Conservation (phyloP, 1,140 invertebrate species). For the Plodia interpunctella region DNA sequence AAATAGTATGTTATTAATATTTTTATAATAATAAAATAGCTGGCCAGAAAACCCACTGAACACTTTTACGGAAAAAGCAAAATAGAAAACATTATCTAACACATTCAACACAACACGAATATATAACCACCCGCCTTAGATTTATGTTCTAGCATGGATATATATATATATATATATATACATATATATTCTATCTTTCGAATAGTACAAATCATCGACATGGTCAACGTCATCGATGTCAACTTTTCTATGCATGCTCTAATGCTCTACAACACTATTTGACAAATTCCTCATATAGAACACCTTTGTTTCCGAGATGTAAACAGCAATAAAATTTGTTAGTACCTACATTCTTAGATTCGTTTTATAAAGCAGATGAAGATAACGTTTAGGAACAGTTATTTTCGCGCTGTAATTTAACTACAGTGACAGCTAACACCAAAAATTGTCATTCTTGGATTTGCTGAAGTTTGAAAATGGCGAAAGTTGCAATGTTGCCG, state of each 20-base stretch:
- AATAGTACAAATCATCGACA: too few species aligned
- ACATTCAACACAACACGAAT: too few species aligned
- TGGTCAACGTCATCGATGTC: not conserved
- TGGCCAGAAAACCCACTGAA: too few species aligned
- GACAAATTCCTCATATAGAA: not conserved
- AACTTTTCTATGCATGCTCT: too few species aligned
- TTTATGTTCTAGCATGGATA: too few species aligned
- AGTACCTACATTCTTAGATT: not conserved
- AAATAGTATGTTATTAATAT: too few species aligned
- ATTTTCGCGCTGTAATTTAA: not conserved
- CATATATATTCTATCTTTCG: too few species aligned
- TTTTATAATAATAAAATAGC: too few species aligned
- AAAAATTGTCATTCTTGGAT: not conserved
- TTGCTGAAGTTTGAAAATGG: not conserved
- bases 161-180: too few species aligned
- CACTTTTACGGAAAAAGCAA: too few species aligned
- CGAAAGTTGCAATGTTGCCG: not conserved
- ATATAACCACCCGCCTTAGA: too few species aligned
- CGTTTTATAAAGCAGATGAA: slow-evolving; percentile 1
- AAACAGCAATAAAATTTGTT: not conserved
- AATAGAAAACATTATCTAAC: too few species aligned
- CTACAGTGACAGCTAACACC: not conserved
- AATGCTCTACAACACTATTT: slow-evolving; percentile 27
- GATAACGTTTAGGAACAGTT: not conserved
- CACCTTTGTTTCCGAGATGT: slow-evolving; percentile 3